These are phyloP conservation scores for Lycocerus yunnanus DNA, from an alignment of 2,888 invertebrate genomes.

Conservation along the genomic window DNA sequence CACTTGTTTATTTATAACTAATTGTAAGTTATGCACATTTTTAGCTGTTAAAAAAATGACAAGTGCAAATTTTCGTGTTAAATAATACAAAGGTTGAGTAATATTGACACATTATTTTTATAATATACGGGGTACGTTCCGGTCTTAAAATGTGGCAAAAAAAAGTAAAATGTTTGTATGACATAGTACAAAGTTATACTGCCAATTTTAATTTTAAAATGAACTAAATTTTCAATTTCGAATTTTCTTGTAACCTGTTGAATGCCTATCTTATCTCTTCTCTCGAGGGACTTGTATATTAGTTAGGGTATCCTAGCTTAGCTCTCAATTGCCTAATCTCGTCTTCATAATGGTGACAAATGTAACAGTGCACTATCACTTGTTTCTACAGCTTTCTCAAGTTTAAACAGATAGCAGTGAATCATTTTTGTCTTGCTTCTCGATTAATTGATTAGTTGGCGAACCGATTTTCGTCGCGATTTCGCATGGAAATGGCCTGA, in stretches of 20 bases:
- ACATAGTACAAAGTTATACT: no score
- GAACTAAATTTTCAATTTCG: not conserved
- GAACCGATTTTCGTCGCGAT: no score
- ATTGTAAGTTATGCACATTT: conserved; percentile 3
- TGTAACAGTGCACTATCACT: not conserved
- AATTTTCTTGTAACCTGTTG: not conserved
- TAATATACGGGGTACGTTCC: not conserved
- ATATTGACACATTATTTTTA: not conserved
- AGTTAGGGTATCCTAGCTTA: not conserved
- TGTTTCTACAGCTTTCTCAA: not conserved
- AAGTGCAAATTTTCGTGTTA: not conserved
- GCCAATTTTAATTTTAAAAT: not conserved
- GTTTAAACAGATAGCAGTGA: not conserved
- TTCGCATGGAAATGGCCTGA: no score
- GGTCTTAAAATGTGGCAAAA: not conserved
- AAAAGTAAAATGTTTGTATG: no score
- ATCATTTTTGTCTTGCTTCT: not conserved
- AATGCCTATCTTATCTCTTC: not conserved
- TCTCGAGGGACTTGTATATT: not conserved
- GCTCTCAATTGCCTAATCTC: not conserved
- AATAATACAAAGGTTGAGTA: not conserved
- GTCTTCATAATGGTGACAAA: not conserved
- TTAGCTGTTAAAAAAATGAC: not conserved
- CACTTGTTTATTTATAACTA: conserved; percentile 25
- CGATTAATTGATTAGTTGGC: no score